Percentiles rank a stretch among this genome's conserved stretches.
These are phyloP conservation scores for Marcusenius ussheri DNA, from an alignment of 2,113 vertebrate genomes.

Conservation along the genomic window DNA sequence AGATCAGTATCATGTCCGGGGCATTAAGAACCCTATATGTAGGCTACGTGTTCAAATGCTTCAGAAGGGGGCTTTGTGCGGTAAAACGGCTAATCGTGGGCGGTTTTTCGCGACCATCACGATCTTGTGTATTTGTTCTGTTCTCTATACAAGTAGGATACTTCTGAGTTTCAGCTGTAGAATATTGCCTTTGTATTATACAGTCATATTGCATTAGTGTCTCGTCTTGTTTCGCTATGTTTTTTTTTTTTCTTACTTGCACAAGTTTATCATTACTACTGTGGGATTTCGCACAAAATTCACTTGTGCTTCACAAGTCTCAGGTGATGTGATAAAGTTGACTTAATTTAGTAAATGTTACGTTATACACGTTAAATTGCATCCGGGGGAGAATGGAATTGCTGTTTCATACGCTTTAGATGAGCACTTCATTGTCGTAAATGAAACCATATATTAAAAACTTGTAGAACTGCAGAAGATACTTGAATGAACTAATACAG, in stretches of 20 bases:
- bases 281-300: background rate
- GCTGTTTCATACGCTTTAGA: background rate
- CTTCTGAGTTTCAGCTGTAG: background rate
- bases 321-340: background rate
- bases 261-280: background rate
- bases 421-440: background rate
- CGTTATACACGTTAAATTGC: background rate
- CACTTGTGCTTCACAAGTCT: background rate
- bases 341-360: background rate
- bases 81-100: background rate
- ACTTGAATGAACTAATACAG: background rate
- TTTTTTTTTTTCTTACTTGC: background rate
- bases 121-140: background rate
- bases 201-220: background rate
- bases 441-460: background rate
- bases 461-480: background rate
- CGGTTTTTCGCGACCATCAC: too few species aligned
- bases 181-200: background rate
- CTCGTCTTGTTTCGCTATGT: background rate
- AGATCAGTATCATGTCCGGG: background rate
- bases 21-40: background rate
- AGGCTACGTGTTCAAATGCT: background rate
- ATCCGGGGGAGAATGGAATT: background rate
- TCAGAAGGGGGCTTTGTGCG: background rate
- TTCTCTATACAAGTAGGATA: background rate